These are phyloP conservation scores for Dryoscopus gambensis DNA, from an alignment of 2,113 vertebrate species.

Conservation along the genomic window DNA sequence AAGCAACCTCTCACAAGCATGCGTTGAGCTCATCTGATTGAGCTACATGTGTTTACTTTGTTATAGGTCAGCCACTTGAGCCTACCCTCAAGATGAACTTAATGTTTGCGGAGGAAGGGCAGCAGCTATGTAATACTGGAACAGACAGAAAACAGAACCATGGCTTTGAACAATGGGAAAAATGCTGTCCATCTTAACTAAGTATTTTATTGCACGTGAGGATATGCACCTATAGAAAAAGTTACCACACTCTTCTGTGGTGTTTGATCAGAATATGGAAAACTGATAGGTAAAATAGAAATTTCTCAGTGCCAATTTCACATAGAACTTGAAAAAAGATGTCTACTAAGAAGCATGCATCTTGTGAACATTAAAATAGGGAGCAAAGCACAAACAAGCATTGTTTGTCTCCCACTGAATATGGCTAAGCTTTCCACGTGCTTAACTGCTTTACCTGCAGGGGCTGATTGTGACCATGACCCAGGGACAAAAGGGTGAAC, in stretches of 20 bases:
- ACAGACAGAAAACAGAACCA: constrained; percentile 8
- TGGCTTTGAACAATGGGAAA: constrained; percentile 20
- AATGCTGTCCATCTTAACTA: neutral
- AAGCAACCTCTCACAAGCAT: constrained; percentile 37
- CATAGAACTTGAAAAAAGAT: neutral
- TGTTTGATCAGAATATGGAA: neutral
- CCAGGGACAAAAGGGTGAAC: neutral
- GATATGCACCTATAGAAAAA: neutral
- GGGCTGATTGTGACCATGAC: neutral
- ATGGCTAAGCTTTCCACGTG: neutral
- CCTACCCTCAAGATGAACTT: constrained; percentile 72
- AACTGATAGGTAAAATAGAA: neutral
- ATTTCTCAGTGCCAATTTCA: neutral
- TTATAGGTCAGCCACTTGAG: constrained; percentile 56
- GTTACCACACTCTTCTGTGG: neutral
- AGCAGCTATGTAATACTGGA: constrained; percentile 50
- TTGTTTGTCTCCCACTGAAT: neutral
- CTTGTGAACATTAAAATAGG: neutral
- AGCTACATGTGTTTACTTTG: constrained; percentile 68
- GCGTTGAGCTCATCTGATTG: constrained; percentile 22
- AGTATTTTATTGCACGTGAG: neutral
- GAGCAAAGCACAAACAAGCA: neutral
- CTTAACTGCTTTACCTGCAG: neutral
- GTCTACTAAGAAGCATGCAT: neutral
- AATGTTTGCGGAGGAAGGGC: constrained; percentile 61